Conservation (phyloP, 2,113 vertebrate species). For the Stercorarius parasiticus region DNA sequence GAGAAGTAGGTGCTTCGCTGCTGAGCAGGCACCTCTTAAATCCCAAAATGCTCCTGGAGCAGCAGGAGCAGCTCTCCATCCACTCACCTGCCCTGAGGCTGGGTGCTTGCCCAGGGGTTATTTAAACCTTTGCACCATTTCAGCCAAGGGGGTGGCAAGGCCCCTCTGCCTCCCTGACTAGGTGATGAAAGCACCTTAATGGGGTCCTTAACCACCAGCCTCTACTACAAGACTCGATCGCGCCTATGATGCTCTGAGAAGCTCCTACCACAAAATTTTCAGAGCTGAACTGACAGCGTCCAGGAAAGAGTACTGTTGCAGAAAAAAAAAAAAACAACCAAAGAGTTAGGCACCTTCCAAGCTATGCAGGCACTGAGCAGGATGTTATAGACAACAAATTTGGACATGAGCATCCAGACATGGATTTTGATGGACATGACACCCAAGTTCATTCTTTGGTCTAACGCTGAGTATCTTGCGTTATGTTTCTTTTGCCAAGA, state of each 20-base stretch:
- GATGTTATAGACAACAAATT: neutral
- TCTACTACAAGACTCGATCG: neutral
- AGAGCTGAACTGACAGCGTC: neutral
- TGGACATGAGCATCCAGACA: neutral
- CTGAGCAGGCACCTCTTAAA: neutral
- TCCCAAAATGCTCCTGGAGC: neutral
- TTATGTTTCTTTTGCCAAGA: neutral
- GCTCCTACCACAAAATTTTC: neutral
- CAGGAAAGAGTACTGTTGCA: neutral
- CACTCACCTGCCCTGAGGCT: accelerated
- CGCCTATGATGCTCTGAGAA: accelerated
- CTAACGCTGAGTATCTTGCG: neutral
- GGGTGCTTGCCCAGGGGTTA: neutral
- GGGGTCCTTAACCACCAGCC: neutral
- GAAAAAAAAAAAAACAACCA: neutral
- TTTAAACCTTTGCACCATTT: neutral
- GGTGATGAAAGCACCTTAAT: neutral
- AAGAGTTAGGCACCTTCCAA: neutral
- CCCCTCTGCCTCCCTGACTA: neutral
- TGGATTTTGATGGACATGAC: neutral
- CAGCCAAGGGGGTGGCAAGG: neutral
- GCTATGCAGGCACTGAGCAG: neutral
- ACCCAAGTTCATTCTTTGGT: neutral
- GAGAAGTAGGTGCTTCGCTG: neutral
- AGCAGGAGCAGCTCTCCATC: neutral